A percentile compares a stretch with the other conserved stretches of the same genome.
Evolutionary conservation across 2,797 vertebrate species (phyloP).

Genomic region (Myotis pilosus): DNA sequence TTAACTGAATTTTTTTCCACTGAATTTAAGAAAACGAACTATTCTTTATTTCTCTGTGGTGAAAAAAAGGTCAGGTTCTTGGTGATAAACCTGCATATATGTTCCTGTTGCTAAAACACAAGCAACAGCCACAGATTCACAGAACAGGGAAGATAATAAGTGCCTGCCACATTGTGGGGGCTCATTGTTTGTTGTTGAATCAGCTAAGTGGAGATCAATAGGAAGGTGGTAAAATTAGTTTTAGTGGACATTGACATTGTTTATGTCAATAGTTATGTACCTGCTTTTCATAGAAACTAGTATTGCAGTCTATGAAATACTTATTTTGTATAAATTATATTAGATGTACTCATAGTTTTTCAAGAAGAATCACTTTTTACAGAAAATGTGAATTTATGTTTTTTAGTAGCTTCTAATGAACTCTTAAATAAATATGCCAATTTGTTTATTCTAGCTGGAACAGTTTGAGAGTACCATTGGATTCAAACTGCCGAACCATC

Average conservation of each 20-base stretch:
- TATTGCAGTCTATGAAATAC: neutral
- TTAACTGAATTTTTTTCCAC: neutral
- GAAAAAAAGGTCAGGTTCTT: neutral
- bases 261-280: neutral
- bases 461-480: slow-evolving; percentile 99
- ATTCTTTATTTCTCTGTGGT: neutral
- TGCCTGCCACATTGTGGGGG: neutral
- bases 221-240: neutral
- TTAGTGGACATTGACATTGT: neutral
- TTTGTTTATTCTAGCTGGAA: slow-evolving; percentile 88
- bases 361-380: slow-evolving; percentile 10
- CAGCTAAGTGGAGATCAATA: neutral
- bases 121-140: neutral
- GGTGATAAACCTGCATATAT: neutral
- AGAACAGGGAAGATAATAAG: neutral
- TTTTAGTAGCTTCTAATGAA: slow-evolving; percentile 7
- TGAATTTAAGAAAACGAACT: slow-evolving; percentile 5
- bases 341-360: neutral
- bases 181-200: neutral
- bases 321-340: slow-evolving; percentile 17
- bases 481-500: slow-evolving; percentile 97
- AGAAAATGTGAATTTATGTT: slow-evolving; percentile 47
- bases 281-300: slow-evolving; percentile 49
- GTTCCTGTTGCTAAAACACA: neutral
- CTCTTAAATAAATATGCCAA: slow-evolving; percentile 64